Base-by-base conservation (phyloP, 2,797 vertebrate species). In the Fistularia commersonii region DNA sequence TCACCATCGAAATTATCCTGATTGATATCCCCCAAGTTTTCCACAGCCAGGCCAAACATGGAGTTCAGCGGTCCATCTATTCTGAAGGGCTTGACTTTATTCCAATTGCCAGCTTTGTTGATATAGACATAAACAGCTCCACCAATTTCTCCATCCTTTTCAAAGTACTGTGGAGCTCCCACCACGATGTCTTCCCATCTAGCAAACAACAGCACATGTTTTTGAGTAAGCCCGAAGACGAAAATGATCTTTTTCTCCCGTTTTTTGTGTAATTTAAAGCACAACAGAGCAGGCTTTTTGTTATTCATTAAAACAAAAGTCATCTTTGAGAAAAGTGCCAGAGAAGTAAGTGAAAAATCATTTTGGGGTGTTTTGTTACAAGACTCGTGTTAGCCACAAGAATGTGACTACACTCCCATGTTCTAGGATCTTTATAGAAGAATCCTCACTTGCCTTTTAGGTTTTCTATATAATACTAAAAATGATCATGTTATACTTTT, bases 121-220 rank as follows among this genome's bases (percentile, higher is more conserved):
- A 99, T 75, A 60, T 93, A 99, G 69, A 97, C 57, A 7, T 99
- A 99, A 6, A 91, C 88, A 0, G 96, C 96, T 12, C 97, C 97
- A 11, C 97, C 97, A 1, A 97, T 90, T 37, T 92, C 89, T 45
- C 83, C 80, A 0, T 93, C 87, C 66, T 94, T 94, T 60, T 93
- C 91, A 75, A 98, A 99, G 76, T 92, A 98, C 61, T 99, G 97
- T 0, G 97, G 97, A 0, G 97, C 97, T 71, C 97, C 97, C 32
- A 99, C 92, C 55, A 97, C 93, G 10, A 99, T 92, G 81, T 99
- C 97, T 72, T 95, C 84, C 97, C 97, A 99, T 8, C 97, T 99
- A 58, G 48, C 35, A 63, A 64, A 65, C 10, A 33, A 48, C 2
- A 59, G 8, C 11, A 41, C 9, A 23, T 23, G 23, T 23, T 23